These are phyloP conservation scores for Callionymus lyra DNA, from an alignment of 2,113 vertebrate species.

Conservation along the genomic window DNA sequence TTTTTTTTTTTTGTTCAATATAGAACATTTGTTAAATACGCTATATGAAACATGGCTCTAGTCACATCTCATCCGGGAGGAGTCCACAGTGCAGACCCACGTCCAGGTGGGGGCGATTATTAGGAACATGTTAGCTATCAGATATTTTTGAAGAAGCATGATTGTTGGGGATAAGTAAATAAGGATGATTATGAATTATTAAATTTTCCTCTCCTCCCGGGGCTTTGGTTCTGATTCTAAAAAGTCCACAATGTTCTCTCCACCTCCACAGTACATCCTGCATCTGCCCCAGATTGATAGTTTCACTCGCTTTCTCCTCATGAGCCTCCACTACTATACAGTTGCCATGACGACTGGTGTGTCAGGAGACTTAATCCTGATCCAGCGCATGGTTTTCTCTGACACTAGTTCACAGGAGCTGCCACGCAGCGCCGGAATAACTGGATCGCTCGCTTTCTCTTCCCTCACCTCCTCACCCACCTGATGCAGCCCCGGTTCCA, in stretches of 20 bases:
- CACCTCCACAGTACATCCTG: slow-evolving; percentile 15
- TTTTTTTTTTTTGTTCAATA: too few species aligned
- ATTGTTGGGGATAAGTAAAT: too few species aligned
- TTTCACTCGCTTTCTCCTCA: slow-evolving; percentile 31
- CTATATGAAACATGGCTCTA: too few species aligned
- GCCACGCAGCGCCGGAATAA: slow-evolving; percentile 21
- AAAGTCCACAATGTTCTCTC: not conserved
- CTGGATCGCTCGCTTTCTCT: slow-evolving; percentile 18
- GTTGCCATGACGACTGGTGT: slow-evolving; percentile 63
- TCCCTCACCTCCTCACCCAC: slow-evolving; percentile 17
- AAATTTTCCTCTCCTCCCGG: too few species aligned
- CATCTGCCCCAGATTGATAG: slow-evolving; percentile 31
- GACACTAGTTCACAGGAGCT: slow-evolving; percentile 38
- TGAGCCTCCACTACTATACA: slow-evolving; percentile 30
- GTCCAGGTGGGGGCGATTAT: too few species aligned
- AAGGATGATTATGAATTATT: too few species aligned
- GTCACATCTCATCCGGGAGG: too few species aligned
- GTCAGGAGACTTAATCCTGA: slow-evolving; percentile 48
- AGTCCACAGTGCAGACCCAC: too few species aligned
- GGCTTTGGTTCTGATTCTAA: too few species aligned
- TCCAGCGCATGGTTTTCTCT: slow-evolving; percentile 37
- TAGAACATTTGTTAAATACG: too few species aligned
- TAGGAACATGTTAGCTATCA: too few species aligned
- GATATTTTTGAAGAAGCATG: too few species aligned
- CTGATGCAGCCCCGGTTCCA: slow-evolving; percentile 3